Evolutionary conservation across 1,140 invertebrate species (phyloP).

Genomic region (Drosophila insularis): DNA sequence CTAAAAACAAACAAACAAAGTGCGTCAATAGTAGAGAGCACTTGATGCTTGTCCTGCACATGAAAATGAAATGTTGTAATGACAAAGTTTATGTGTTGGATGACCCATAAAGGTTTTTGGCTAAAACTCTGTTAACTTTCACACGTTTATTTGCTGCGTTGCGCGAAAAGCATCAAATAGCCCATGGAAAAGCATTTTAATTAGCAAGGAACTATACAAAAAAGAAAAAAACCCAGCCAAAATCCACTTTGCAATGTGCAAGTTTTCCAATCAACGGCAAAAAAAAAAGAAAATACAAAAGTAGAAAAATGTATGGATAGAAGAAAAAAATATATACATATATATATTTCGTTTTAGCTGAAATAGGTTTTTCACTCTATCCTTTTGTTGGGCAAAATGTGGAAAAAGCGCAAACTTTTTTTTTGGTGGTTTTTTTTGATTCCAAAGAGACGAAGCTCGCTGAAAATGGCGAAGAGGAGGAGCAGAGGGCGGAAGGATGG

Average conservation of each 20-base stretch:
- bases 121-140: neutral
- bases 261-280: slow-evolving; percentile 6
- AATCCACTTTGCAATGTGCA: slow-evolving; percentile 16
- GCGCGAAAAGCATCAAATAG: neutral
- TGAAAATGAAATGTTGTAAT: neutral
- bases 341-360: slow-evolving; percentile 9
- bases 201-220: neutral
- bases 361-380: slow-evolving; percentile 10
- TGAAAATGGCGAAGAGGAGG: neutral
- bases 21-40: slow-evolving; percentile 5
- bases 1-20: neutral
- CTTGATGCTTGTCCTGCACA: neutral
- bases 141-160: neutral
- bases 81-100: neutral
- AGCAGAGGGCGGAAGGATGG: neutral
- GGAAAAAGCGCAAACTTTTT: slow-evolving; percentile 14
- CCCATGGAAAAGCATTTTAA: slow-evolving; percentile 13
- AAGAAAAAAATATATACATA: too few relatives aligned
- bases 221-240: neutral
- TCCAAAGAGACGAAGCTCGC: neutral
- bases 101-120: neutral
- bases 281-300: neutral
- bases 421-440: neutral
- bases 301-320: neutral
- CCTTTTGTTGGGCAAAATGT: slow-evolving; percentile 1